Evolutionary conservation across 2,888 invertebrate species (phyloP).

Genomic region (Netelia virgata): DNA sequence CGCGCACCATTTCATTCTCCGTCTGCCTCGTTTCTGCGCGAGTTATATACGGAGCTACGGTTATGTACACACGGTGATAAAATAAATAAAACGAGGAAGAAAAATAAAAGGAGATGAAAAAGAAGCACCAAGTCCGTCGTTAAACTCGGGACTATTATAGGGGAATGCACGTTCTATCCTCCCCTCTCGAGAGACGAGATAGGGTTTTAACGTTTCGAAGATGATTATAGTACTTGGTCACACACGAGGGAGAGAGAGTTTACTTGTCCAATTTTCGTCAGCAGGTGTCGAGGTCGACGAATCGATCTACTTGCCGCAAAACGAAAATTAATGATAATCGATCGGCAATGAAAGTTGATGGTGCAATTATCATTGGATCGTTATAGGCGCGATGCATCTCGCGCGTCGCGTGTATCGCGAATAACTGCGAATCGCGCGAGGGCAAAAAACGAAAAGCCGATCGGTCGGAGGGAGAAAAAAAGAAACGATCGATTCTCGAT

Average conservation of each 20-base stretch:
- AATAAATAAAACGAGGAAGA: not conserved
- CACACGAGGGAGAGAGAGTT: not conserved
- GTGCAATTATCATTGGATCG: constrained; percentile 65
- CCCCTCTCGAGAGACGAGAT: not conserved
- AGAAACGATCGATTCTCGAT: constrained; percentile 23
- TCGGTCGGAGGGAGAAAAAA: not conserved
- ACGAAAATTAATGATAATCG: constrained; percentile 63
- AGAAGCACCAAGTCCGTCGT: constrained; percentile 58
- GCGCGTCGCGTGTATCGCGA: not conserved
- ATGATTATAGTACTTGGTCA: constrained; percentile 60
- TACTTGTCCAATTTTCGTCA: constrained; percentile 63
- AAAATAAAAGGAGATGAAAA: constrained; percentile 52
- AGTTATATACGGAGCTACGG: not conserved
- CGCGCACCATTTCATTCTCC: constrained; percentile 18
- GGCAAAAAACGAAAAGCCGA: not conserved
- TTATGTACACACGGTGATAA: not conserved
- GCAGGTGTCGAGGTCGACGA: constrained; percentile 64
- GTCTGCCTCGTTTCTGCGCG: constrained; percentile 2
- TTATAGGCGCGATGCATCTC: not conserved
- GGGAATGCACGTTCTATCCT: constrained; percentile 30
- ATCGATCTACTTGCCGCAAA: constrained; percentile 39
- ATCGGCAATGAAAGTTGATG: constrained; percentile 64
- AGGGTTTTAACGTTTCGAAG: constrained; percentile 61
- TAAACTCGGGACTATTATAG: constrained; percentile 51
- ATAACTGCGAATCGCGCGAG: not conserved